Conservation (phyloP, 2,797 vertebrate species). For the Lemur catta region DNA sequence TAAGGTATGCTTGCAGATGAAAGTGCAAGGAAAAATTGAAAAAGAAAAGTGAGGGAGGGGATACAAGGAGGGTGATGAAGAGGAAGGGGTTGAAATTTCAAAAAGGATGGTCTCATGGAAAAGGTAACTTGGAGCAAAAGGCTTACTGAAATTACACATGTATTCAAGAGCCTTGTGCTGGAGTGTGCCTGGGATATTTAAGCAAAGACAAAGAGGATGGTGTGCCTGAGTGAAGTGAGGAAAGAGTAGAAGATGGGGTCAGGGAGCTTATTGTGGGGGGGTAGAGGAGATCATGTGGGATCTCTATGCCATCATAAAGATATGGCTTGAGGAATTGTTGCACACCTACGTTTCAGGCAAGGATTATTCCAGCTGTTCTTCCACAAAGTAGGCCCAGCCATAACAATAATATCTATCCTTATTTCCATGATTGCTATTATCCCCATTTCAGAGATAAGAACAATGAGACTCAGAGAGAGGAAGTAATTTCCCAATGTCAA, state of each 20-base stretch:
- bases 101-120: background rate
- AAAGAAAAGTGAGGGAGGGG: background rate
- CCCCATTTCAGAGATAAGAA: background rate
- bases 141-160: background rate
- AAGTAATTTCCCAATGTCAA: constrained; percentile 20
- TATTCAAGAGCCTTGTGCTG: background rate
- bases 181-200: background rate
- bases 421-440: no score
- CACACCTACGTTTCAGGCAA: background rate
- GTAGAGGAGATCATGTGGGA: background rate
- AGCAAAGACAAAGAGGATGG: background rate
- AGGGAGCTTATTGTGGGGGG: background rate
- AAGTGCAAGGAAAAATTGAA: background rate
- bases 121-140: background rate
- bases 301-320: background rate
- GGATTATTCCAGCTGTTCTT: background rate
- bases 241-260: background rate
- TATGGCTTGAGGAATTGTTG: background rate
- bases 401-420: background rate
- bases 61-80: background rate
- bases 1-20: background rate
- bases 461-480: background rate
- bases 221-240: background rate
- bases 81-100: background rate
- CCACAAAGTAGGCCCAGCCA: background rate